Percentiles rank a stretch among this genome's conserved stretches.
These are phyloP conservation scores for Xylocampa areola DNA, from an alignment of 2,888 invertebrate genomes.

Conservation along the genomic window DNA sequence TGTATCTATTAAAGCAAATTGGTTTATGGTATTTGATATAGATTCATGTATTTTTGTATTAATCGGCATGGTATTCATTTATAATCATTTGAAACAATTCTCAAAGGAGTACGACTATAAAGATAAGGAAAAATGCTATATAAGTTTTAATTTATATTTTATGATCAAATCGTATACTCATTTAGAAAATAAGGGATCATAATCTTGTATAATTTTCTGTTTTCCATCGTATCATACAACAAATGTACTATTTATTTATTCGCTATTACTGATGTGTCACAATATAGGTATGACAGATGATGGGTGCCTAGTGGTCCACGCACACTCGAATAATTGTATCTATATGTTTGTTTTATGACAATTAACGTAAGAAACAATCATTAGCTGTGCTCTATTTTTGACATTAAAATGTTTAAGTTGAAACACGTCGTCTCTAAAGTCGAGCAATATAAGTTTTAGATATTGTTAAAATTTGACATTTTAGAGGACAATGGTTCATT, in stretches of 20 bases:
- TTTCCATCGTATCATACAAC: constrained; percentile 23
- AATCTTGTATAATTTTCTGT: constrained; percentile 29
- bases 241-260: constrained; percentile 51
- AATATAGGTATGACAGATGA: constrained; percentile 7
- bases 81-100: constrained; percentile 50
- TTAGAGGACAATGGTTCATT: no score
- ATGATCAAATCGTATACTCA: constrained; percentile 87
- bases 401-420: constrained; percentile 2
- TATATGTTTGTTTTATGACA: constrained; percentile 50
- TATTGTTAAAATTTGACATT: background rate
- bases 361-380: constrained; percentile 30
- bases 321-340: constrained; percentile 74
- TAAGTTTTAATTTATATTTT: constrained; percentile 66
- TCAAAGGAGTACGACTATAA: constrained; percentile 54
- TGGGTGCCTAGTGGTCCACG: constrained; percentile 41
- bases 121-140: constrained; percentile 56
- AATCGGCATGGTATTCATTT: constrained; percentile 60
- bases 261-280: constrained; percentile 49
- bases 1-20: constrained; percentile 41
- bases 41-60: constrained; percentile 57
- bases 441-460: constrained; percentile 16
- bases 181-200: constrained; percentile 69
- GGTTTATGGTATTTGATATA: constrained; percentile 66
- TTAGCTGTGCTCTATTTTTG: constrained; percentile 25
- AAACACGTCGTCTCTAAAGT: constrained; percentile 2